Conservation (phyloP, 2,888 invertebrate genomes). For the Suillia variegata region DNA sequence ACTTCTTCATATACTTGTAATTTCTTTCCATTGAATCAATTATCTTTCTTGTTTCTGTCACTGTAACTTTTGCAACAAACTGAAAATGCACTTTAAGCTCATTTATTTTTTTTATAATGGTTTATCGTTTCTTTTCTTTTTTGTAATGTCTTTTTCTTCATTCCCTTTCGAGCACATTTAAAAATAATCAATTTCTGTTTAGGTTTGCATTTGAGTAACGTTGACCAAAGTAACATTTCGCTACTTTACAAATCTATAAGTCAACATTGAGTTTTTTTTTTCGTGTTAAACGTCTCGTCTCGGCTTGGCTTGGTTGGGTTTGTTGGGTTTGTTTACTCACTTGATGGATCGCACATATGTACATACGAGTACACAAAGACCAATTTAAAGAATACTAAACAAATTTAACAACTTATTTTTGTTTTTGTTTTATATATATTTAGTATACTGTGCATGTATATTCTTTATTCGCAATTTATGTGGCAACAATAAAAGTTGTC, state of each 20-base stretch:
- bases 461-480: too few species aligned
- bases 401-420: background rate
- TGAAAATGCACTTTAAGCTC: background rate
- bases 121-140: too few species aligned
- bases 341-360: too few species aligned
- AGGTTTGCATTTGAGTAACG: constrained; percentile 9
- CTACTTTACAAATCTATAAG: too few species aligned
- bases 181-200: constrained; percentile 18
- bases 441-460: too few species aligned
- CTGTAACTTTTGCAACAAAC: background rate
- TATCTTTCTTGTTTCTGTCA: background rate
- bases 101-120: too few species aligned
- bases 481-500: too few species aligned
- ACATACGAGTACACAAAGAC: too few species aligned
- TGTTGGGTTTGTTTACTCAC: too few species aligned
- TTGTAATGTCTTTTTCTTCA: constrained; percentile 27
- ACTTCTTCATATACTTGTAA: too few species aligned
- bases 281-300: background rate
- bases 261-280: background rate
- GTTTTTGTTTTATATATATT: background rate
- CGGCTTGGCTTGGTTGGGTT: background rate
- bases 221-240: constrained; percentile 6
- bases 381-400: too few species aligned
- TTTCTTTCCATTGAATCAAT: too few species aligned
- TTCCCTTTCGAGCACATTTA: constrained; percentile 40